These are phyloP conservation scores for Collichthys lucidus DNA, from an alignment of 2,113 vertebrate genomes.

Conservation along the genomic window DNA sequence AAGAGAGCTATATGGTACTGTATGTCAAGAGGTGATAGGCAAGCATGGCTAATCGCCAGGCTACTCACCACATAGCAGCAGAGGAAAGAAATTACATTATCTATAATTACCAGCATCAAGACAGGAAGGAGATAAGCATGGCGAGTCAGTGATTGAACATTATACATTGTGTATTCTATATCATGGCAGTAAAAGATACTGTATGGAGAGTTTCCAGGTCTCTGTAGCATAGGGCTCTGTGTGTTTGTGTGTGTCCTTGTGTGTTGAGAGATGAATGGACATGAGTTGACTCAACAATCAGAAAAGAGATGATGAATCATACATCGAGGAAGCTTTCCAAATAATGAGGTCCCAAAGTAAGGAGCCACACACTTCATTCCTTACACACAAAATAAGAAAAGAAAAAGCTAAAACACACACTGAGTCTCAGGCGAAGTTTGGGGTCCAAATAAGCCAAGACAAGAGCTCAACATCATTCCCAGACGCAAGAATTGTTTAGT, in stretches of 20 bases:
- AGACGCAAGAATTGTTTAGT: slow-evolving; percentile 62
- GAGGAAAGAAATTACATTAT: slow-evolving; percentile 66
- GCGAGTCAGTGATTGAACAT: slow-evolving; percentile 28
- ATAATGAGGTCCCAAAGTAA: slow-evolving; percentile 45
- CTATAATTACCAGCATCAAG: slow-evolving; percentile 64
- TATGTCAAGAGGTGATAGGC: slow-evolving; percentile 39
- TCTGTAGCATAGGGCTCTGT: not conserved
- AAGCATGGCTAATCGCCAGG: slow-evolving; percentile 33
- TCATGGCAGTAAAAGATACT: slow-evolving; percentile 4
- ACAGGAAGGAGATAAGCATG: slow-evolving; percentile 44
- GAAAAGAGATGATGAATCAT: slow-evolving; percentile 58
- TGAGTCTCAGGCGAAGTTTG: slow-evolving; percentile 29
- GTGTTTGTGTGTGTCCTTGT: slow-evolving; percentile 31
- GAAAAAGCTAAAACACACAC: slow-evolving; percentile 33
- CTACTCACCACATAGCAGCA: slow-evolving; percentile 16
- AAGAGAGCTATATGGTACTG: slow-evolving; percentile 5
- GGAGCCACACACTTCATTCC: slow-evolving; percentile 29
- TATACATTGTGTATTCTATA: slow-evolving; percentile 5
- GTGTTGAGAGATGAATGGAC: slow-evolving; percentile 20
- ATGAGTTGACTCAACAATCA: slow-evolving; percentile 49
- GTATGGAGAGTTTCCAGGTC: not conserved
- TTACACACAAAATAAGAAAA: slow-evolving; percentile 28
- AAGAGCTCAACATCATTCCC: slow-evolving; percentile 58
- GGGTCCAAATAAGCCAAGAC: slow-evolving; percentile 60
- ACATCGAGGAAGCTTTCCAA: slow-evolving; percentile 48